Percentiles rank a stretch among this genome's conserved stretches.
Conservation (phyloP, 2,888 invertebrate genomes). For the Drosophila eohydei region DNA sequence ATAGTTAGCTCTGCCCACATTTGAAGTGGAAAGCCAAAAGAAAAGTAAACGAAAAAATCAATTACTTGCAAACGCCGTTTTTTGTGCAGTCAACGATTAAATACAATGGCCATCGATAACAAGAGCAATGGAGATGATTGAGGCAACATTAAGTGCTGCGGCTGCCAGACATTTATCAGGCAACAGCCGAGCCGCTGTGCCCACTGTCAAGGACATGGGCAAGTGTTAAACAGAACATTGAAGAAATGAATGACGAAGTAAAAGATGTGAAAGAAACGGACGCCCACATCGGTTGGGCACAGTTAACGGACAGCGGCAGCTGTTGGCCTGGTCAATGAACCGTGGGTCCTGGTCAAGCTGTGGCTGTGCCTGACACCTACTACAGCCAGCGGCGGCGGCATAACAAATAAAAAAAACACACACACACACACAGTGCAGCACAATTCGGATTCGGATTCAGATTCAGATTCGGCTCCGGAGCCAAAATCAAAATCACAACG, state of each 20-base stretch:
- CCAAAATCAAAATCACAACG: conserved; percentile 23
- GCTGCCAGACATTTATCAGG: conserved; percentile 42
- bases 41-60: conserved; percentile 23
- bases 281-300: conserved; percentile 28
- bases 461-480: conserved; percentile 20
- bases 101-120: conserved; percentile 46
- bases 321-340: conserved; percentile 68
- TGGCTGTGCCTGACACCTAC: conserved; percentile 54
- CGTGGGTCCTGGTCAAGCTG: conserved; percentile 2
- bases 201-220: conserved; percentile 59
- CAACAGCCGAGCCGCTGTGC: neutral
- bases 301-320: conserved; percentile 30
- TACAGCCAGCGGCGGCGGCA: conserved; percentile 9
- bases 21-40: neutral
- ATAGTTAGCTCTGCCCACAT: conserved; percentile 4
- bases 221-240: conserved; percentile 66
- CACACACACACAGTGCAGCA: conserved; percentile 12
- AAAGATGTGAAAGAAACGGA: conserved; percentile 15
- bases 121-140: conserved; percentile 31
- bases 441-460: conserved; percentile 1
- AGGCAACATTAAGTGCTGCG: conserved; percentile 26
- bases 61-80: conserved; percentile 31
- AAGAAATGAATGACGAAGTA: neutral
- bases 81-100: conserved; percentile 29
- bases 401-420: conserved; percentile 19